Base-by-base conservation (phyloP, 92 coral and sea anemone genomes). In the Umimayanthus chanpuru region DNA sequence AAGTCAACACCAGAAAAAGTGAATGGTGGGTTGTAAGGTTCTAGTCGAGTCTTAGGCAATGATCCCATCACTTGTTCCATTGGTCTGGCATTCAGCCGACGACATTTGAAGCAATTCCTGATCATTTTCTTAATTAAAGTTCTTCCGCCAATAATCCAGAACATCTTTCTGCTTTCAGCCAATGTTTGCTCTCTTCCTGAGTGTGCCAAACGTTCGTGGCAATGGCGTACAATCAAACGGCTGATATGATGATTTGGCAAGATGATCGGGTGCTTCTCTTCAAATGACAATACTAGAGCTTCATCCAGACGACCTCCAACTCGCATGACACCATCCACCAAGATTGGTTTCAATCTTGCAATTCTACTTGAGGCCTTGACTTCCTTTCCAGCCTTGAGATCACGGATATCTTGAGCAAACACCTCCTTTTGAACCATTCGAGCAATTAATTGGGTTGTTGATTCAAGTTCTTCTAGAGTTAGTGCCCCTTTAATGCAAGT, bases 21-120 rank as follows among this genome's bases (percentile, higher is more conserved):
- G n/a, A 93, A 93, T 43, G 95, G 95, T 44, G 95, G 95, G 75
- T 88, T 86, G 50, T 91, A 88, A 20, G 95, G 89, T 86, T 91
- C 89, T 3, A 90, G 67, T 56, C 95, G 56, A 16, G 82, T 89
- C 81, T 82, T 88, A 3, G 93, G 93, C 36, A 93, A 85, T n/a
- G 90, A 81, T 66, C 88, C 92, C 93, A 91, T 91, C 66, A 91
- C 28, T 91, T 93, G 92, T 32, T 72, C 82, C 93, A 81, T 43
- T 75, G 90, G 90, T 89, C 81, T 91, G 68, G 88, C 86, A 71
- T 92, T 86, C 89, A 92, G 55, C n/a, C 94, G 90, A 64, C 88
- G 92, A 75, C 93, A 92, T 74, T 79, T 92, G 29, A 90, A 73
- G 89, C 91, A 90, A 74, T 58, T 72, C 30, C 95, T 90, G 68